A percentile compares a stretch with the other conserved stretches of the same genome.
Conservation (phyloP, 2,113 vertebrate species). For the Dryoscopus gambensis region DNA sequence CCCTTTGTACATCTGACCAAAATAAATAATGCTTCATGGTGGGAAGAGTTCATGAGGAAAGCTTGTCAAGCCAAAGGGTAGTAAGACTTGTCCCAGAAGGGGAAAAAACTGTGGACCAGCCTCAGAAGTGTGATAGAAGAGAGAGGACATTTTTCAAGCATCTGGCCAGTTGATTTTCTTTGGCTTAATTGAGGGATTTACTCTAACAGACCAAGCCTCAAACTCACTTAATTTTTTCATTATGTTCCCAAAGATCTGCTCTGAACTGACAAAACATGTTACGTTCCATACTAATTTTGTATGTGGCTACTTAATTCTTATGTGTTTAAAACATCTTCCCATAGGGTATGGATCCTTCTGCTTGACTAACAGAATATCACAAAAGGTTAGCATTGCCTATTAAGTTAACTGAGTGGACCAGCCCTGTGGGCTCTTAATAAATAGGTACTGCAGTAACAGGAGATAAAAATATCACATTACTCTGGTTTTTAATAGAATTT, state of each 20-base stretch:
- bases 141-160: background rate
- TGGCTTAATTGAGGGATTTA: background rate
- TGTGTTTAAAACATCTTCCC: background rate
- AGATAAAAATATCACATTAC: background rate
- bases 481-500: background rate
- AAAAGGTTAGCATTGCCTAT: background rate
- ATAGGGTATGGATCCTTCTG: background rate
- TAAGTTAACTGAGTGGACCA: background rate
- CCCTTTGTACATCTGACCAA: background rate
- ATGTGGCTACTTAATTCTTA: background rate
- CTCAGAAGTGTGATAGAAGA: background rate
- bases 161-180: background rate
- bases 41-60: background rate
- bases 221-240: background rate
- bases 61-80: background rate
- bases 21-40: background rate
- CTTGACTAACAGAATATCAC: background rate
- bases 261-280: background rate
- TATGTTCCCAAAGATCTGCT: background rate
- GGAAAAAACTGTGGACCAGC: background rate
- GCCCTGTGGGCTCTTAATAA: background rate
- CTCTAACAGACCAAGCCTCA: background rate
- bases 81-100: background rate
- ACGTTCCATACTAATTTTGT: background rate
- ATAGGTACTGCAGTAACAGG: background rate